Evolutionary conservation across 2,888 invertebrate species (phyloP), one percentile per base, ranked within the genome.

Genomic region (Eristalis arbustorum): DNA sequence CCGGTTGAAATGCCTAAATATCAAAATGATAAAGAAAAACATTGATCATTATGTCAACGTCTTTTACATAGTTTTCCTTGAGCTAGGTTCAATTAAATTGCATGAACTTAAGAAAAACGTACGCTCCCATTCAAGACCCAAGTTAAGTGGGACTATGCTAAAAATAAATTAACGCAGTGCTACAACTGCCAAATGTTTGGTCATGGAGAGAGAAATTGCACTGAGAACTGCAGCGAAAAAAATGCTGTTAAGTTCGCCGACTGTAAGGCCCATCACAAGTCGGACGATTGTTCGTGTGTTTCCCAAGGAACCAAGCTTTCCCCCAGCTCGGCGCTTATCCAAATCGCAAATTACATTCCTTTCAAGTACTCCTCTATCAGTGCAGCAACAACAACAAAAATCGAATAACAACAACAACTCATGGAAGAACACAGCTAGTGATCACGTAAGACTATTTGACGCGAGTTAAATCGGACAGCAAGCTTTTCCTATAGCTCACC

Each of bases 21-120:
- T 74, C n/a, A 74, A 74, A 74, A 66, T 74, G 37, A 34, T 74
- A 14, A 66, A 64, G 18, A 74, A 74, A n/a, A 59, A 64, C 37
- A 64, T 64, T 31, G 74, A 74, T 23, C 56, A 57, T 3, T 74
- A 74, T 40, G 37, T n/a, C 14, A 56, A 74, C 14, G 37, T 11
- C n/a, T n/a, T n/a, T n/a, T 73, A 73, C 34, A 56, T 64, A 64
- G 23, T 66, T 42, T 74, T 57, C 8, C 34, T 74, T 14, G 74
- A 74, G 42, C 2, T 42, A n/a, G 42, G 14, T 42, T 42, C 42
- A 42, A 42, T n/a, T n/a, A n/a, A n/a, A n/a, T n/a, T n/a, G n/a
- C n/a, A n/a, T n/a, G n/a, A n/a, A n/a, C n/a, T n/a, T 40, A 40
- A 42, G 42, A n/a, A 42, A 42, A 42, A n/a, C 13, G n/a, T 42